Conservation (phyloP, 2,113 vertebrate species). For the Callionymus lyra region DNA sequence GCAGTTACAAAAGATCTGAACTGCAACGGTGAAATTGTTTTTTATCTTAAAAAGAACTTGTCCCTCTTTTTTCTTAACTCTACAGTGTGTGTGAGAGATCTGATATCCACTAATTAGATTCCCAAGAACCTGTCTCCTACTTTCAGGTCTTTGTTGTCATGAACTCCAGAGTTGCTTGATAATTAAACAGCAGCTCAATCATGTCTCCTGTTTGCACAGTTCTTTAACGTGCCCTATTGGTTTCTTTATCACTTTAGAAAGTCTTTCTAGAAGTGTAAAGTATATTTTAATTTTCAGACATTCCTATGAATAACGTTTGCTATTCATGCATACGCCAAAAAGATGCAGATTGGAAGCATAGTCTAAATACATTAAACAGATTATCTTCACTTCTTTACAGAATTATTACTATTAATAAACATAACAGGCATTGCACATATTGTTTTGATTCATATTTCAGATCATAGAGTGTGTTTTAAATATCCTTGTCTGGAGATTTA, state of each 20-base stretch:
- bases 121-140: slow-evolving; percentile 36
- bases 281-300: slow-evolving; percentile 11
- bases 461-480: too few relatives aligned
- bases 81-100: background rate
- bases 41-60: slow-evolving; percentile 43
- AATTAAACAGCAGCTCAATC: slow-evolving; percentile 56
- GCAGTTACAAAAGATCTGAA: slow-evolving; percentile 51
- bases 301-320: too few relatives aligned
- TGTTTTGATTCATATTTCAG: too few relatives aligned
- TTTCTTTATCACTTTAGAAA: slow-evolving; percentile 40
- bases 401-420: too few relatives aligned
- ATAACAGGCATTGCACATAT: too few relatives aligned
- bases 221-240: slow-evolving; percentile 29
- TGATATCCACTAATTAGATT: slow-evolving; percentile 58
- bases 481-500: too few relatives aligned
- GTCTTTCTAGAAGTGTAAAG: too few relatives aligned
- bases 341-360: too few relatives aligned
- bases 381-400: too few relatives aligned
- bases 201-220: slow-evolving; percentile 40
- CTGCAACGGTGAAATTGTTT: slow-evolving; percentile 41
- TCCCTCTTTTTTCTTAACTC: slow-evolving; percentile 17
- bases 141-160: slow-evolving; percentile 43
- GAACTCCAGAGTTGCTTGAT: slow-evolving; percentile 55
- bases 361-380: too few relatives aligned
- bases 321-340: too few relatives aligned